Conservation (phyloP, 2,797 vertebrate genomes). For the Mycteria americana region DNA sequence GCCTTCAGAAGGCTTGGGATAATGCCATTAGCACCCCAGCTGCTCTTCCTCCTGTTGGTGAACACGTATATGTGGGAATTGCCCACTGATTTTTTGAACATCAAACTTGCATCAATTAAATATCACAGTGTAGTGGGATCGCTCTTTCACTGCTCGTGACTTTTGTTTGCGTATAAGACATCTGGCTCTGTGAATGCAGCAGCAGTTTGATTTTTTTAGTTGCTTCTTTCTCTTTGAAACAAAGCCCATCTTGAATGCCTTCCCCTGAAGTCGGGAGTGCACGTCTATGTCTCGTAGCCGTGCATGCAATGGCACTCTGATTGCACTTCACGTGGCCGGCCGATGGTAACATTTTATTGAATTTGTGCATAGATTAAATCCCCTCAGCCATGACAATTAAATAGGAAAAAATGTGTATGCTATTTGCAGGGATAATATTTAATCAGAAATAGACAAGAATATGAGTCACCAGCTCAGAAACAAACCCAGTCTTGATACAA, state of each 20-base stretch:
- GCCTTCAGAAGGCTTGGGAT: neutral
- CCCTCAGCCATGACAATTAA: constrained; percentile 58
- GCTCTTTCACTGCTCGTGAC: neutral
- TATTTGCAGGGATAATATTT: constrained; percentile 59
- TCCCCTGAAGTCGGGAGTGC: neutral
- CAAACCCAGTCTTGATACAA: constrained; percentile 31
- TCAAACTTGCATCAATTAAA: neutral
- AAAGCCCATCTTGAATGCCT: neutral
- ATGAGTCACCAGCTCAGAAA: constrained; percentile 59
- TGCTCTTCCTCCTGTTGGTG: neutral
- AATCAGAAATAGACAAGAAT: constrained; percentile 66
- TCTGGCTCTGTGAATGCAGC: constrained; percentile 12
- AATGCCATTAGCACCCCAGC: constrained; percentile 26
- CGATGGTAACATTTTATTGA: constrained; percentile 21
- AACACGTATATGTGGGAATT: neutral
- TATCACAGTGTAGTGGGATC: neutral
- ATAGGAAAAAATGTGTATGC: constrained; percentile 40
- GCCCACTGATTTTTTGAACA: neutral
- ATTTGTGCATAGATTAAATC: constrained; percentile 45
- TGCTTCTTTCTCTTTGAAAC: neutral
- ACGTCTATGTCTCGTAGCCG: neutral
- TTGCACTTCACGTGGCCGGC: constrained; percentile 7
- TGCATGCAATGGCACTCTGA: neutral
- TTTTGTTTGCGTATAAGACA: neutral
- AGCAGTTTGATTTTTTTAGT: neutral